Base-by-base conservation (phyloP, 2,113 vertebrate species). In the Lota lota region DNA sequence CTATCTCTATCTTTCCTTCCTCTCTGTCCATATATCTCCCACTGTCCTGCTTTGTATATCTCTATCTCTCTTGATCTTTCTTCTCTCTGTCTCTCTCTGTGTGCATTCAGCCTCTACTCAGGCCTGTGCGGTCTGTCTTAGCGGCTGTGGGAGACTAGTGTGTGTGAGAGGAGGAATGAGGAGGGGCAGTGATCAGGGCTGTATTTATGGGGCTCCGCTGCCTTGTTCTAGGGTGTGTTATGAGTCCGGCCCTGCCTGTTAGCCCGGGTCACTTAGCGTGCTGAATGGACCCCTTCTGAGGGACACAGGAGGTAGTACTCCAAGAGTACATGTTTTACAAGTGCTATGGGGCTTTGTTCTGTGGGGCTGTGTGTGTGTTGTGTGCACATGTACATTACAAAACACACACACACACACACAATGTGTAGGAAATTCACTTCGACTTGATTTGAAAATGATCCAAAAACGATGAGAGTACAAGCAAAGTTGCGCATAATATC, bases 201-300 rank as follows among this genome's bases (percentile, higher is more conserved):
- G 16, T 56, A 18, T 56, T 56, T 56, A 56, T 56, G 16, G 53
- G 53, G 53, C 53, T 56, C 2, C 53, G 53, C 17, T 56, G 53
- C n/a, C 53, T 56, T 56, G 53, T 56, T 56, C n/a, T n/a, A 16
- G 53, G 53, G 53, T 56, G 53, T 56, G 53, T 56, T 56, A 56
- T n/a, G 16, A 14, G 53, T 14, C 53, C 53, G 53, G 53, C 3
- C 16, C 16, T 0, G n/a, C n/a, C 53, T n/a, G 16, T n/a, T n/a
- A 18, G n/a, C n/a, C 16, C n/a, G 53, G 53, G 53, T 56, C 53
- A 56, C n/a, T 56, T 56, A 18, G 53, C 53, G 16, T 56, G n/a
- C n/a, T 56, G 53, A 56, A 56, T 56, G 53, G 53, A 56, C 53
- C 53, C 53, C 53, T 56, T 56, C 53, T 56, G 53, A 47, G 40